Base-by-base conservation (phyloP, 1,140 invertebrate species). In the Micrasema longulum region DNA sequence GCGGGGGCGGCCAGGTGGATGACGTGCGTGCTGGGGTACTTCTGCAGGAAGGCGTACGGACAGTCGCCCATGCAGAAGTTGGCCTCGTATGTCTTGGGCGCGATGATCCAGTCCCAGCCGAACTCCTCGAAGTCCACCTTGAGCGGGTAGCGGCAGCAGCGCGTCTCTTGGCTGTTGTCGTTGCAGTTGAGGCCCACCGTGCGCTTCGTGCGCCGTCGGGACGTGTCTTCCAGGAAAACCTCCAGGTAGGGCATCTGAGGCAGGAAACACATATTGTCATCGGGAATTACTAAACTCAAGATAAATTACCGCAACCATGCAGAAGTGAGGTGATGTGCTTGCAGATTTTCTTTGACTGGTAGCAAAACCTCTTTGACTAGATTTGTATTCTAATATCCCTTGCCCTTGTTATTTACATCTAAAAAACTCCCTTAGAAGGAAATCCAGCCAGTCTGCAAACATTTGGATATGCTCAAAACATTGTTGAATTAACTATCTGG, bases 51-150 rank as follows among this genome's bases (percentile, higher is more conserved):
- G 2, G 92, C 89, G 83, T 92, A 95, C 0, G 93, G 93, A 86
- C 97, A 99, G 77, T 97, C 94, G 2, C 97, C 97, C 69, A 93
- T 92, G 85, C 97, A 99, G 84, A 97, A 98, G 85, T 97, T 96
- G 14, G 97, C 97, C 78, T 97, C 92, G 84, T 99, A 99, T 74
- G 92, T 90, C 77, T 95, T 94, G 0, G 97, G 97, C 0, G 97
- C 97, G 36, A 99, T 96, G 77, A 99, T 97, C 93, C 97, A 99
- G 78, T 98, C 96, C 97, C 97, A 99, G 10, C 96, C 96, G 78
- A 99, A 96, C 74, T 95, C 94, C 76, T 93, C 93, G 83, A 99
- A 99, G 84, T 99, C 95, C 11, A 99, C 96, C 10, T 93, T 94
- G 14, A 99, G 87, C 0, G 94, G 93, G 81, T 96, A 97, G 12